Base-by-base conservation (phyloP, 92 coral and sea anemone species). In the Porites cylindrica region DNA sequence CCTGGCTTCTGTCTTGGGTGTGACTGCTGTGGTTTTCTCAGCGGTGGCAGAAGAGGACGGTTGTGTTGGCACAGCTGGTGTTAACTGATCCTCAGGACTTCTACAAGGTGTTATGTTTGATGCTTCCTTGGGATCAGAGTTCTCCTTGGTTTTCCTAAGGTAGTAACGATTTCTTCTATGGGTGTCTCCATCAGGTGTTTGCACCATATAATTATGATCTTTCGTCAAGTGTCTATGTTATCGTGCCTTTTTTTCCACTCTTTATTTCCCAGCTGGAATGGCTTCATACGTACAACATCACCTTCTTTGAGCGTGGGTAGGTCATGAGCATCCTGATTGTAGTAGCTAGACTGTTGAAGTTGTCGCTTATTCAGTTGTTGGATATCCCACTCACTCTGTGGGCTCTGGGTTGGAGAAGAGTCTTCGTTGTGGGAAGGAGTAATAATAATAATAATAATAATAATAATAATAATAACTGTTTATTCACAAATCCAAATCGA, bases 281-380 rank as follows among this genome's bases (percentile, higher is more conserved):
- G 85, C 69, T 81, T 81, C 87, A 83, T 83, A 14, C 68, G 66
- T 53, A 67, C 75, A 54, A 19, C 66, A 16, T 51, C 68, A 74
- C 43, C 87, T 69, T 58, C 72, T 10, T 58, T 29, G 60, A 43
- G 77, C 32, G 32, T 26, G 16, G 75, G 79, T 6, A 87, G 70
- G 19, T 84, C 62, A 56, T 82, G 73, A 9, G 88, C 77, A 13
- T 77, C 7, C 14, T 61, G 51, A 62, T 87, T 60, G n/a, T 59
- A 80, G 38, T 80, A 32, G 17, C 8, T 26, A 58, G n/a, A 53
- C 81, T 70, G 91, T 66, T 60, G 3, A 0, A 29, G 10, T 50
- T 87, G 86, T 0, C 58, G 85, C 59, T 53, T 17, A 24, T n/a
- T 65, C 11, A 19, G 24, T 20, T 32, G 66, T 1, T 66, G 19